These are phyloP conservation scores for Sinocyclocheilus grahami DNA, from an alignment of 2,113 vertebrate genomes.

Conservation along the genomic window DNA sequence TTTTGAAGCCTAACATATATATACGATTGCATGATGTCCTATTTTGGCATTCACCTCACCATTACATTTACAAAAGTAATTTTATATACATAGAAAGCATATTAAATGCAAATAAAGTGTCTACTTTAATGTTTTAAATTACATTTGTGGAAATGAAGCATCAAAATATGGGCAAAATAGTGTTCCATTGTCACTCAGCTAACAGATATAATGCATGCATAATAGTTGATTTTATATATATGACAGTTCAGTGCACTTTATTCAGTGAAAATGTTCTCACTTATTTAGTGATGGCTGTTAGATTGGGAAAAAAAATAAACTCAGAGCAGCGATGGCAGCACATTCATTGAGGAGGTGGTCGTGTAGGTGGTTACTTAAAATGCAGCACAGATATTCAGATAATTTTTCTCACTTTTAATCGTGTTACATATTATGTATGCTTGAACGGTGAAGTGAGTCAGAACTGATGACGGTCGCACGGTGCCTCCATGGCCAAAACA, in stretches of 20 bases:
- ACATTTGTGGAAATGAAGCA: too few species aligned
- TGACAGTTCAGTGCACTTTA: not conserved
- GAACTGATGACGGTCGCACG: not conserved
- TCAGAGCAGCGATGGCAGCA: not conserved
- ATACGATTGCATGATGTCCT: too few species aligned
- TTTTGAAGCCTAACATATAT: too few species aligned
- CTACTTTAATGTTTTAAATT: too few species aligned
- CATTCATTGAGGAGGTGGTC: conserved; percentile 18
- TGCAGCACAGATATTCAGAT: conserved; percentile 32
- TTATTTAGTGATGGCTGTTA: not conserved
- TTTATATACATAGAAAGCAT: too few species aligned
- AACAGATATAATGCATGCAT: too few species aligned
- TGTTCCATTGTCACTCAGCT: too few species aligned
- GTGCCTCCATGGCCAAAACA: not conserved
- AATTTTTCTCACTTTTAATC: conserved; percentile 28
- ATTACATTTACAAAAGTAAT: too few species aligned
- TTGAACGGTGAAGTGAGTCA: conserved; percentile 2
- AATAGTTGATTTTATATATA: too few species aligned
- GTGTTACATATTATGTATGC: not conserved
- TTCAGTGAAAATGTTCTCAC: not conserved
- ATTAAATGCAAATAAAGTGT: too few species aligned
- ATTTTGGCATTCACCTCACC: too few species aligned
- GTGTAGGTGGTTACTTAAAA: conserved; percentile 29
- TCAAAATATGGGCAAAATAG: too few species aligned
- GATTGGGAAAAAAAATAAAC: not conserved